phyloP scores from a whole-genome alignment of 2,888 invertebrate genomes.

The Orthonychiurus folsomi region DNA sequence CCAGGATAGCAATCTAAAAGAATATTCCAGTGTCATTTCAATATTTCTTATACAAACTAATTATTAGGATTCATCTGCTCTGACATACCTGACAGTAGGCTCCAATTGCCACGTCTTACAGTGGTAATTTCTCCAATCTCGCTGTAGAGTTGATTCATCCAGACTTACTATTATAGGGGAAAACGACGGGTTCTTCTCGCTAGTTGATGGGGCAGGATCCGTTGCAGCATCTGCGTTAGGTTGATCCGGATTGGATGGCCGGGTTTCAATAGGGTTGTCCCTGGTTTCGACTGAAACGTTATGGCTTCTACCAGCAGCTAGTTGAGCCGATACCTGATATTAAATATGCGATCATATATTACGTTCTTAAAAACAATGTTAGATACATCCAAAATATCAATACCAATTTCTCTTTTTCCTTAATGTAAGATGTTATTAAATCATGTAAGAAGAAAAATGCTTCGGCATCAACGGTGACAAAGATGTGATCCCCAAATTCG shows the following conservation, averaged over 20 bases:
- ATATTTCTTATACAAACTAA: background rate
- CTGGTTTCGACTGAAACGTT: conserved; percentile 21
- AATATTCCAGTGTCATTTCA: background rate
- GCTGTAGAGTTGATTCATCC: conserved; percentile 54
- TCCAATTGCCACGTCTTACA: conserved; percentile 95
- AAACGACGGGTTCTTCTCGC: conserved; percentile 6
- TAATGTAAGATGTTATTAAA: conserved; percentile 88
- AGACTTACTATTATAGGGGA: conserved; percentile 10
- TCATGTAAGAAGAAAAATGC: conserved; percentile 97
- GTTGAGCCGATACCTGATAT: conserved; percentile 34
- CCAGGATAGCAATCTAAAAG: conserved; percentile 63
- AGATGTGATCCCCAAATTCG: conserved; percentile 97
- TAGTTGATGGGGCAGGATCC: conserved; percentile 17
- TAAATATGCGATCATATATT: conserved; percentile 9
- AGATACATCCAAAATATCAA: background rate
- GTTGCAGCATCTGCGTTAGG: conserved; percentile 15
- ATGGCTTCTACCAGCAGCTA: conserved; percentile 39
- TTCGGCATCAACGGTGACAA: conserved; percentile 95
- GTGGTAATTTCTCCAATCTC: conserved; percentile 82
- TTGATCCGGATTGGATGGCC: conserved; percentile 8
- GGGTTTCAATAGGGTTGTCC: background rate
- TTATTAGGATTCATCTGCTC: background rate
- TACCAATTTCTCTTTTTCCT: conserved; percentile 80
- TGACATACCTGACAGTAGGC: conserved; percentile 68
- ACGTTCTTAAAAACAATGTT: too few species aligned